These are phyloP conservation scores for Orussus abietinus DNA, from an alignment of 1,140 invertebrate species.

Conservation along the genomic window DNA sequence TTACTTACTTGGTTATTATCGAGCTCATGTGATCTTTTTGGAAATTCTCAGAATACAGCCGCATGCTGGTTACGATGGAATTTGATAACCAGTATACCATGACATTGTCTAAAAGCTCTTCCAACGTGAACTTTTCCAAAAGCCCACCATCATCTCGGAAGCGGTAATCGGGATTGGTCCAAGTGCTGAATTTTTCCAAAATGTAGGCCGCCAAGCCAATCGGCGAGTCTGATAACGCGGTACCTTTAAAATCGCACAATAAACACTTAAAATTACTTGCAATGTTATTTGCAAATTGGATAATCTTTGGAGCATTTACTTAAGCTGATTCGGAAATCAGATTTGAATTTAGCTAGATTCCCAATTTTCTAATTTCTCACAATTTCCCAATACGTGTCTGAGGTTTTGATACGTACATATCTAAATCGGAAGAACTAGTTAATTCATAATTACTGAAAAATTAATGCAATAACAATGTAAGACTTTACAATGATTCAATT, in stretches of 20 bases:
- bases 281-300: no score
- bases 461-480: no score
- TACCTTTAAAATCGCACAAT: conserved; percentile 51
- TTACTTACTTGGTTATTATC: conserved; percentile 52
- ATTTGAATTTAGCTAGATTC: no score
- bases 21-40: conserved; percentile 37
- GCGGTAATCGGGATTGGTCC: conserved; percentile 63
- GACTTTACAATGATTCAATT: no score
- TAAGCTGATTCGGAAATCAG: no score
- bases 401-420: no score
- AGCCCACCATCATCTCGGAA: conserved; percentile 69
- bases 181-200: conserved; percentile 81
- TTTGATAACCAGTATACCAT: conserved; percentile 85
- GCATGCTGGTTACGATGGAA: conserved; percentile 70
- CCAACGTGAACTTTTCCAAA: conserved; percentile 59
- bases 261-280: no score
- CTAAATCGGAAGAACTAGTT: no score
- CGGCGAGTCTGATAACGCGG: conserved; percentile 64
- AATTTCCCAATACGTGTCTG: no score
- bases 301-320: no score
- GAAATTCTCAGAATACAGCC: conserved; percentile 71
- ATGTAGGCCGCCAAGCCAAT: conserved; percentile 76
- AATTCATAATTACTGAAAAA: no score
- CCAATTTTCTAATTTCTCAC: not conserved
- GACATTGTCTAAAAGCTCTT: conserved; percentile 81